Conservation (phyloP, 2,113 vertebrate species). For the Apus apus region DNA sequence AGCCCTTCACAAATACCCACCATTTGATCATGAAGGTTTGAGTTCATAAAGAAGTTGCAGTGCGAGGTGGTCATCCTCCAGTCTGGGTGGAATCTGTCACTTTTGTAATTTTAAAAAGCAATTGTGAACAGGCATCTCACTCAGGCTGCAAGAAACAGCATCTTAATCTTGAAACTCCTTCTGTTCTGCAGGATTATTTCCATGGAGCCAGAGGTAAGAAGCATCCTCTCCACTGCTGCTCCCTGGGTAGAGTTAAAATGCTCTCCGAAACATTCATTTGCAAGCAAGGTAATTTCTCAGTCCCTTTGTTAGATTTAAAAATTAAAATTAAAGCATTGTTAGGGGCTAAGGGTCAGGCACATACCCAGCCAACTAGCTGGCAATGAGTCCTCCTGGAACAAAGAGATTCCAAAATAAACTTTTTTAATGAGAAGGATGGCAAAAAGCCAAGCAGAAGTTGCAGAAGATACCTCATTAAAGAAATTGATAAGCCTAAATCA, state of each 20-base stretch:
- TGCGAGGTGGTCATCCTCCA: neutral
- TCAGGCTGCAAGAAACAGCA: neutral
- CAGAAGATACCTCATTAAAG: slow-evolving; percentile 54
- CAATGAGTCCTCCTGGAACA: slow-evolving; percentile 7
- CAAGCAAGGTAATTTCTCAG: neutral
- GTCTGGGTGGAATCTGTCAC: neutral
- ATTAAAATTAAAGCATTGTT: slow-evolving; percentile 43
- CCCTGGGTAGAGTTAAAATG: neutral
- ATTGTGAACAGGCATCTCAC: neutral
- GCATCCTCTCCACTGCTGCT: neutral
- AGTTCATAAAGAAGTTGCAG: neutral
- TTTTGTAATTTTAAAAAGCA: neutral
- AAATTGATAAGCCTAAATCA: slow-evolving; percentile 56
- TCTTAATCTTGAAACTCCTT: neutral
- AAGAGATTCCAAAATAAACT: slow-evolving; percentile 34
- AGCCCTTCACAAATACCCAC: neutral
- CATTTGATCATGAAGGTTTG: neutral
- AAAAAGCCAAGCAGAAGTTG: neutral
- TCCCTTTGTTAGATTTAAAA: neutral
- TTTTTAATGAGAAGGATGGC: slow-evolving; percentile 53
- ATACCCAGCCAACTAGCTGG: slow-evolving; percentile 7
- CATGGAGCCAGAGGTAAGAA: neutral
- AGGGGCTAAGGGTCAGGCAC: neutral
- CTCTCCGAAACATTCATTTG: neutral
- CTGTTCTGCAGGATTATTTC: neutral